Evolutionary conservation across 2,113 vertebrate genomes (phyloP).

Genomic region (Salvelinus sp.): DNA sequence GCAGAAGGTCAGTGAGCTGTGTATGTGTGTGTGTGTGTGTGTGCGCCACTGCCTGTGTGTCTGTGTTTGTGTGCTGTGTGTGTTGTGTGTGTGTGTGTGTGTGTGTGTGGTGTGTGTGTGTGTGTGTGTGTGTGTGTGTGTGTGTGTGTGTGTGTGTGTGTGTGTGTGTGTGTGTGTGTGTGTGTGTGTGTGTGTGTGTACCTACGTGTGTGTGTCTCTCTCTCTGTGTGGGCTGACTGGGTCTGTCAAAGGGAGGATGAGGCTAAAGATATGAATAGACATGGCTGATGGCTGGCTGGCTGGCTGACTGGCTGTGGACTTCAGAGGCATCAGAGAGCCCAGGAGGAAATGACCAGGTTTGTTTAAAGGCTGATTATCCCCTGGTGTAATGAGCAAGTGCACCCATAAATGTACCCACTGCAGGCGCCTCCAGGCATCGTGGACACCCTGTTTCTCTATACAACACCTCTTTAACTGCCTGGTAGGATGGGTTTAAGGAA

Average conservation of each 20-base stretch:
- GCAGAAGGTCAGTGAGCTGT: slow-evolving; percentile 1
- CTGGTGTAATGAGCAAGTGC: slow-evolving; percentile 57
- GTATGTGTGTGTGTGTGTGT: neutral
- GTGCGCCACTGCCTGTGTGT: too few relatives aligned
- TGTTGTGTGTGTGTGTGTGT: neutral
- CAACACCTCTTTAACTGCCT: slow-evolving; percentile 51
- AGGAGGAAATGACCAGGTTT: slow-evolving; percentile 53
- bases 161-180: neutral
- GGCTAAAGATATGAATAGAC: slow-evolving; percentile 39
- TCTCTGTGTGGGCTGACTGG: neutral
- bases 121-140: neutral
- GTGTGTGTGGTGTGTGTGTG: neutral
- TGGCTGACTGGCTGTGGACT: too few relatives aligned
- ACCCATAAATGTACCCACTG: slow-evolving; percentile 53
- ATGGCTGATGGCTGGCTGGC: neutral
- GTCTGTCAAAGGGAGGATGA: slow-evolving; percentile 17
- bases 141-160: slow-evolving; percentile 5
- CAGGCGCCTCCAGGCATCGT: slow-evolving; percentile 46
- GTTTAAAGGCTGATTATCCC: slow-evolving; percentile 66
- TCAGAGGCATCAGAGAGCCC: slow-evolving; percentile 39
- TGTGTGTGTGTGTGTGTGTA: neutral
- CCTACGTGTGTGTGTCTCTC: neutral
- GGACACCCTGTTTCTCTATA: slow-evolving; percentile 36
- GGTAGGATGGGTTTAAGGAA: slow-evolving; percentile 63
- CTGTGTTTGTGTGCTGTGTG: neutral